phyloP scores from a whole-genome alignment of 2,113 vertebrate genomes.

The Ceuthmochares aereus region DNA sequence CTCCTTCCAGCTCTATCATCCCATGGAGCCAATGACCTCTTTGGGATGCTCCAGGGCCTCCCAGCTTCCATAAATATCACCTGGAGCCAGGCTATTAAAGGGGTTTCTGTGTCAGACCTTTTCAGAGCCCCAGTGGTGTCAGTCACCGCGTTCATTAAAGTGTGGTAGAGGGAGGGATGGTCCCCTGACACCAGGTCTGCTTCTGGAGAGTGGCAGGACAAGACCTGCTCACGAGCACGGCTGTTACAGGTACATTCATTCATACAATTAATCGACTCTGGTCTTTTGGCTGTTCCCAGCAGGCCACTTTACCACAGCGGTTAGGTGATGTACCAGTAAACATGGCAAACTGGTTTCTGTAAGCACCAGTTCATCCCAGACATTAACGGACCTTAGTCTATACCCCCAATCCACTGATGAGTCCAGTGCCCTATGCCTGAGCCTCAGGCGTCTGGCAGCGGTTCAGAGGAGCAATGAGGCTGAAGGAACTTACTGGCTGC shows the following conservation, averaged over 20 bases:
- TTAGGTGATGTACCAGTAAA: background rate
- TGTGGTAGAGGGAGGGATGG: too few species aligned
- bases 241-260: background rate
- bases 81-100: background rate
- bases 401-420: rapidly evolving
- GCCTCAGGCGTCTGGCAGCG: rapidly evolving
- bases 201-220: background rate
- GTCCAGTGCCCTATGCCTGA: background rate
- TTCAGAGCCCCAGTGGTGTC: background rate
- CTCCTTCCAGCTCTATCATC: background rate
- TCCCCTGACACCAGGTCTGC: background rate
- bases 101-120: background rate
- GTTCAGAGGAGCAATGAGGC: rapidly evolving
- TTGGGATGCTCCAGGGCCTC: background rate
- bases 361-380: background rate
- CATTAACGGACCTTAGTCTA: rapidly evolving
- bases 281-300: background rate
- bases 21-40: background rate
- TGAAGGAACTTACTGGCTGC: background rate
- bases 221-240: background rate
- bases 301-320: background rate
- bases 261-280: background rate
- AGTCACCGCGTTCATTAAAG: background rate
- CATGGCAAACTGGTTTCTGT: background rate
- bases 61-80: background rate